These are phyloP conservation scores for Drosophila pseudoananassae DNA, from an alignment of 1,140 invertebrate species.

Conservation along the genomic window DNA sequence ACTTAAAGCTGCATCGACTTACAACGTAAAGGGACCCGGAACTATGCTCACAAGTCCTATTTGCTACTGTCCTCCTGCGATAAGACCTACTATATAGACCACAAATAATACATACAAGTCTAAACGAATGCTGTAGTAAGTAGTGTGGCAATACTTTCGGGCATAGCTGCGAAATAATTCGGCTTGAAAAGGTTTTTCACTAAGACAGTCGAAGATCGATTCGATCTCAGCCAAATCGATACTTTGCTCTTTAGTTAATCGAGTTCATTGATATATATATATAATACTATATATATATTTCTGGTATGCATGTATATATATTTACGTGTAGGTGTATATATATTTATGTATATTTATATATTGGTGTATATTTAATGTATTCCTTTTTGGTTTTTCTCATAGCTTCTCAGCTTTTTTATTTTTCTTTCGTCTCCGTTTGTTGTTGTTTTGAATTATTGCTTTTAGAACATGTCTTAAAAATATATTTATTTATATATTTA, in stretches of 20 bases:
- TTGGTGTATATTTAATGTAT: slow-evolving; percentile 81
- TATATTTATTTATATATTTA: slow-evolving; percentile 74
- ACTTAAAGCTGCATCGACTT: slow-evolving; percentile 66
- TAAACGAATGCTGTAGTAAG: slow-evolving; percentile 31
- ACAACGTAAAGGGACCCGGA: slow-evolving; percentile 38
- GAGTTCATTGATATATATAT: slow-evolving; percentile 47
- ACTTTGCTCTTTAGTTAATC: slow-evolving; percentile 46
- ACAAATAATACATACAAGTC: slow-evolving; percentile 41
- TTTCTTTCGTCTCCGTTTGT: slow-evolving; percentile 36
- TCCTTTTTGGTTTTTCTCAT: slow-evolving; percentile 37
- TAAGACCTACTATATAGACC: slow-evolving; percentile 16
- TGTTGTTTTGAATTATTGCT: slow-evolving; percentile 81
- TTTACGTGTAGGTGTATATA: slow-evolving; percentile 59
- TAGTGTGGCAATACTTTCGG: slow-evolving; percentile 8
- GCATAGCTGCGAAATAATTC: slow-evolving; percentile 40
- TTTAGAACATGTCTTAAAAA: slow-evolving; percentile 82
- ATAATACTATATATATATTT: slow-evolving; percentile 34
- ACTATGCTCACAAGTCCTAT: slow-evolving; percentile 8
- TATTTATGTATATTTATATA: slow-evolving; percentile 77
- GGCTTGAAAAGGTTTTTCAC: slow-evolving; percentile 7
- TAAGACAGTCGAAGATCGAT: slow-evolving; percentile 28
- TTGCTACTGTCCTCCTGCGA: not conserved
- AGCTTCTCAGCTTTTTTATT: slow-evolving; percentile 34
- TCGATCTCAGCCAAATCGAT: slow-evolving; percentile 23
- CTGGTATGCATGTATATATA: slow-evolving; percentile 52